Percentiles rank a stretch among this genome's conserved stretches.
These are phyloP conservation scores for Clavelina lepadiformis DNA, from an alignment of 23 tunicate species.

Conservation along the genomic window DNA sequence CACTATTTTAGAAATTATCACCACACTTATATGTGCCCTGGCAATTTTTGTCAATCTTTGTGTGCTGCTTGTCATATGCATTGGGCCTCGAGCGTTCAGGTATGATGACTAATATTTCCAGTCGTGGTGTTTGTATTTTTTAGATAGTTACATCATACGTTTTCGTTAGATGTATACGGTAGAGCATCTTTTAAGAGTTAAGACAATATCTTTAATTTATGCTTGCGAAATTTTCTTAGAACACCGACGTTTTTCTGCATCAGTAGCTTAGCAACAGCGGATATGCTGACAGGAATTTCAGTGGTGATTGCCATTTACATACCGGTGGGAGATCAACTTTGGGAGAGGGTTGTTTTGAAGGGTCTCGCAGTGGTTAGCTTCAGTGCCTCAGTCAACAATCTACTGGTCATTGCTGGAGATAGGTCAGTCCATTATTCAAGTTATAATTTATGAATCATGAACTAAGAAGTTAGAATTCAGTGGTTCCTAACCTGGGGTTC, in stretches of 20 bases:
- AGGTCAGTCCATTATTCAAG: no score
- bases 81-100: constrained; percentile 66
- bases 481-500: no score
- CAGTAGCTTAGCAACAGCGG: constrained; percentile 32
- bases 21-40: constrained; percentile 15
- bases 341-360: constrained; percentile 30
- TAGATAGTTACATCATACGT: no score
- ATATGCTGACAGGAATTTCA: constrained; percentile 32
- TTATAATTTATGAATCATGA: no score
- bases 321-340: constrained; percentile 14
- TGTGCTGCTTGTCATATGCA: constrained; percentile 31
- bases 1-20: constrained; percentile 18
- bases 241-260: constrained; percentile 43
- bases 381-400: constrained; percentile 49
- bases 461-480: no score
- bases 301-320: constrained; percentile 21
- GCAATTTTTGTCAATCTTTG: constrained; percentile 49
- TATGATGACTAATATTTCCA: neutral
- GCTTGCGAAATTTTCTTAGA: constrained; percentile 17
- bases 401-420: constrained; percentile 33
- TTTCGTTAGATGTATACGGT: no score
- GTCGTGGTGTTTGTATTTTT: neutral
- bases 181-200: no score
- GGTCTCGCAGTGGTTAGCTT: constrained; percentile 32
- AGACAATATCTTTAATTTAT: no score